Evolutionary conservation across 2,888 invertebrate species (phyloP).

Genomic region (Melanchra persicariae): DNA sequence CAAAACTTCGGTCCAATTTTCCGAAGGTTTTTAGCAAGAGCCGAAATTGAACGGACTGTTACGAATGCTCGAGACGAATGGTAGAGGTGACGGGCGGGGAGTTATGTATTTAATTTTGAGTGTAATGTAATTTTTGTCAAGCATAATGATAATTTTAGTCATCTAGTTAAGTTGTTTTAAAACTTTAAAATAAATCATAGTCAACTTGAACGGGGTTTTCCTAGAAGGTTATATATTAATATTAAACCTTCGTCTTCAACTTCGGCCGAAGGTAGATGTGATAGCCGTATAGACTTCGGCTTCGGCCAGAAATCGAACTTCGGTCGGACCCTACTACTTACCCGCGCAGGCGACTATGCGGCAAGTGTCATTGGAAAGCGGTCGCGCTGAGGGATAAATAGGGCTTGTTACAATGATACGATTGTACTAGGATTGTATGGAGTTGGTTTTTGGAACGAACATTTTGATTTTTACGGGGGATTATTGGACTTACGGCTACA

Average conservation of each 20-base stretch:
- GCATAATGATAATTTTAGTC: too few relatives aligned
- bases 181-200: too few relatives aligned
- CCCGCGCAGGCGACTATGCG: slow-evolving; percentile 63
- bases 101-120: too few relatives aligned
- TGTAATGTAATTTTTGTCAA: too few relatives aligned
- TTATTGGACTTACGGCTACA: neutral
- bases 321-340: slow-evolving; percentile 43
- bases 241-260: neutral
- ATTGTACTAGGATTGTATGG: slow-evolving; percentile 41
- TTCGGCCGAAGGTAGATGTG: neutral
- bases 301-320: neutral
- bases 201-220: too few relatives aligned
- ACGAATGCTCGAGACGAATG: neutral
- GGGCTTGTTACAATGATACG: slow-evolving; percentile 59
- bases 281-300: neutral
- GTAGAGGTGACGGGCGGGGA: neutral
- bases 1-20: neutral
- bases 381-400: slow-evolving; percentile 64
- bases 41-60: neutral
- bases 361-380: slow-evolving; percentile 77
- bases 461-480: neutral
- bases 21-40: neutral
- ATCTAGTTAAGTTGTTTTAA: neutral
- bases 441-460: neutral
- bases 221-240: too few relatives aligned